Evolutionary conservation across 2,113 vertebrate genomes (phyloP).

Genomic region (Bujurquina vittata): DNA sequence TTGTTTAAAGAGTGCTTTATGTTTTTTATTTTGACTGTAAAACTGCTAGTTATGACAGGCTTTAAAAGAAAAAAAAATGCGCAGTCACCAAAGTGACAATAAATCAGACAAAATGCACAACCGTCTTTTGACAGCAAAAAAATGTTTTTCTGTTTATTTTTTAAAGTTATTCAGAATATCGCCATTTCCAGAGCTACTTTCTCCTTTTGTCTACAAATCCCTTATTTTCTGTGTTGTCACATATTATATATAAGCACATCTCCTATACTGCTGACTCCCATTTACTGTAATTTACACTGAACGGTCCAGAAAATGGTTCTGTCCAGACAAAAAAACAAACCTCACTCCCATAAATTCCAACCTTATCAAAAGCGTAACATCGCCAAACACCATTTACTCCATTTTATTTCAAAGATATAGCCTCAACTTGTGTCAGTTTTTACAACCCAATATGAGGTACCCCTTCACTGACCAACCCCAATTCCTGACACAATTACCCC

Average conservation of each 20-base stretch:
- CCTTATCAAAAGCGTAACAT: conserved; percentile 26
- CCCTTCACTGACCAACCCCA: conserved; percentile 44
- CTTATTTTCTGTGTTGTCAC: not conserved
- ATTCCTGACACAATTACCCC: conserved; percentile 66
- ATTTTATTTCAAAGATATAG: conserved; percentile 15
- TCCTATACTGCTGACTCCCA: not conserved
- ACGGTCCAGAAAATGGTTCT: not conserved
- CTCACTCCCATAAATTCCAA: conserved; percentile 16
- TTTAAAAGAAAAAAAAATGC: too few relatives aligned
- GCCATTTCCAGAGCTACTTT: too few relatives aligned
- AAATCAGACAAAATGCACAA: too few relatives aligned
- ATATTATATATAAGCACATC: not conserved
- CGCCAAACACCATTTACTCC: not conserved
- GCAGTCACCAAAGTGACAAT: too few relatives aligned
- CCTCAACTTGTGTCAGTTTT: conserved; percentile 15
- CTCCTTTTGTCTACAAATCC: not conserved
- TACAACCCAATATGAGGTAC: conserved; percentile 5
- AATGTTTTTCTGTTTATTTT: too few relatives aligned
- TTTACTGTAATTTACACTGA: not conserved
- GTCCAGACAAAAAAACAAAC: conserved; percentile 22
- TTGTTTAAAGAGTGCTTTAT: too few relatives aligned
- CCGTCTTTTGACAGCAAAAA: too few relatives aligned
- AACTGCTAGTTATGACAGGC: too few relatives aligned
- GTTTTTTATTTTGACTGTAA: too few relatives aligned
- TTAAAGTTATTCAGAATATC: too few relatives aligned